Percentiles rank a stretch among this genome's conserved stretches.
Evolutionary conservation across 2,113 vertebrate genomes (phyloP).

Genomic region (Stigmatopora nigra): DNA sequence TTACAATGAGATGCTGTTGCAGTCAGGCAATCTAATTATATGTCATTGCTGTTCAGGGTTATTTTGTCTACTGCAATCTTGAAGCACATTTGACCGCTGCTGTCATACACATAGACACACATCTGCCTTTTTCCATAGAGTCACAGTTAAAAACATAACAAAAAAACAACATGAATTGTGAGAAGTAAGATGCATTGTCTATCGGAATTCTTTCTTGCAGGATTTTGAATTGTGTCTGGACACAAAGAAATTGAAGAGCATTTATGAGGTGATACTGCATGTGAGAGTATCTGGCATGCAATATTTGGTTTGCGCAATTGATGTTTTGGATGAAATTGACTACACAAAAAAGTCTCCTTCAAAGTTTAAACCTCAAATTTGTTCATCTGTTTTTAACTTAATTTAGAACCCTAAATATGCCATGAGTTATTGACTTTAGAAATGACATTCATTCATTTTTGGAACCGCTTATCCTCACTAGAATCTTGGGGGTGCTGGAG

Average conservation of each 20-base stretch:
- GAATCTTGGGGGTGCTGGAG: too few relatives aligned
- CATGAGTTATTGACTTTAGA: too few relatives aligned
- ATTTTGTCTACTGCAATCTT: constrained; percentile 39
- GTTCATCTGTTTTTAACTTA: too few relatives aligned
- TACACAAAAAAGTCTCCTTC: background rate
- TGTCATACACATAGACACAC: constrained; percentile 23
- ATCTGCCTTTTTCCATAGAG: constrained; percentile 16
- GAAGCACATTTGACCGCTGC: constrained; percentile 30
- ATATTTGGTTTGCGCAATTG: background rate
- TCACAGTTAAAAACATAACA: constrained; percentile 8
- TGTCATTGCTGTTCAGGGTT: constrained; percentile 42
- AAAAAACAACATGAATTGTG: background rate
- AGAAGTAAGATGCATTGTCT: background rate
- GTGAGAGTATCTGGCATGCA: background rate
- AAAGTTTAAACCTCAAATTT: background rate
- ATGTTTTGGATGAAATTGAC: background rate
- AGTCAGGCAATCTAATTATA: constrained; percentile 36
- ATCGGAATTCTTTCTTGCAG: background rate
- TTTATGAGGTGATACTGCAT: background rate
- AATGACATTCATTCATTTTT: too few relatives aligned
- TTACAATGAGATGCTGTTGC: constrained; percentile 60
- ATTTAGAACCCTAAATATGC: too few relatives aligned
- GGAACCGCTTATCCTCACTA: too few relatives aligned
- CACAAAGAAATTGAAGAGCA: background rate
- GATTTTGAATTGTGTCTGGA: background rate